Percentiles rank a stretch among this genome's conserved stretches.
phyloP scores from a whole-genome alignment of 2,113 vertebrate species.

The Lamprologus sp. region DNA sequence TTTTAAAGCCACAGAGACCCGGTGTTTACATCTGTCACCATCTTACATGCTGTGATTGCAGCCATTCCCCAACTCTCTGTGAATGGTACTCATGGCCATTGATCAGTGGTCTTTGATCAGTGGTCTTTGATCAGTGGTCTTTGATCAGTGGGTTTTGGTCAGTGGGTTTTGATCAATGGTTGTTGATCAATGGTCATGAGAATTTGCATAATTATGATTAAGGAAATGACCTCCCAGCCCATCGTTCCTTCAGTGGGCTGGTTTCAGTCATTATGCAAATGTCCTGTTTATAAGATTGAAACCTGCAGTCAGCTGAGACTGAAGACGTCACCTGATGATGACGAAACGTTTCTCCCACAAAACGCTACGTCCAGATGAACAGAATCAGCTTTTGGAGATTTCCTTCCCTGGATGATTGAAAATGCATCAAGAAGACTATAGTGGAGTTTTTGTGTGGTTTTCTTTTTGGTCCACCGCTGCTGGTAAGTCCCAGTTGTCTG shows the following conservation, averaged over 20 bases:
- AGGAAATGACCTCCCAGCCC: not conserved
- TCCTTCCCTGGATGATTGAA: not conserved
- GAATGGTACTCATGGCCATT: too few relatives aligned
- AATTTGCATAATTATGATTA: too few relatives aligned
- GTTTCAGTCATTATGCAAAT: not conserved
- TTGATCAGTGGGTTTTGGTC: not conserved
- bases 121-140: too few relatives aligned
- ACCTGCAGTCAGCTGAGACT: not conserved
- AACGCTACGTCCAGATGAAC: not conserved
- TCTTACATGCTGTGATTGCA: not conserved
- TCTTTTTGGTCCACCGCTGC: not conserved
- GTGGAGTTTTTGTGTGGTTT: not conserved
- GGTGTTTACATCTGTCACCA: not conserved
- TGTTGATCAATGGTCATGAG: not conserved
- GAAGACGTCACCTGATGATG: not conserved
- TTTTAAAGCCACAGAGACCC: too few relatives aligned
- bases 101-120: not conserved
- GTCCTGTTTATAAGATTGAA: rapidly evolving
- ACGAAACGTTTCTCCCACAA: not conserved
- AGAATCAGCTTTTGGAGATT: not conserved
- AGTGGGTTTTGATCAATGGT: too few relatives aligned
- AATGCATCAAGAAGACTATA: not conserved
- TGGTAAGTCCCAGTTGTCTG: not conserved
- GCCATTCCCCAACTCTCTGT: too few relatives aligned
- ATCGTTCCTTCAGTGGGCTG: not conserved